A percentile compares a stretch with the other conserved stretches of the same genome.
Evolutionary conservation across 2,113 vertebrate genomes (phyloP).

Genomic region (Conger conger): DNA sequence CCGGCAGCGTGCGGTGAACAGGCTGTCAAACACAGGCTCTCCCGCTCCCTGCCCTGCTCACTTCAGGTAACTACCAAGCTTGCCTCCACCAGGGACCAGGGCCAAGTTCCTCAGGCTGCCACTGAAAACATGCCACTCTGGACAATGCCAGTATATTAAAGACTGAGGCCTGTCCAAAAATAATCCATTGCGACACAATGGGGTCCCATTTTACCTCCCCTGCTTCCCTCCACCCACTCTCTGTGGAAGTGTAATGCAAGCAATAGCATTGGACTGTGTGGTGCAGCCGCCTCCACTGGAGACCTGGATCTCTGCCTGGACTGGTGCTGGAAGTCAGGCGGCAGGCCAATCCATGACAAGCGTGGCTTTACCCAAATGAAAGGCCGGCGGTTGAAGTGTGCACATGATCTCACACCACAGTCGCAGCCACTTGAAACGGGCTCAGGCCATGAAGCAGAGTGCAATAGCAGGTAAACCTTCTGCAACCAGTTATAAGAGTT

Average conservation of each 20-base stretch:
- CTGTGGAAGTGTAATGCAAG: conserved; percentile 28
- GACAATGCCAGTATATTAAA: conserved; percentile 16
- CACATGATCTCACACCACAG: not conserved
- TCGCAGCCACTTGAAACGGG: not conserved
- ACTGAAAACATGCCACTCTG: conserved; percentile 45
- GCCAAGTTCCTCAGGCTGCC: conserved; percentile 14
- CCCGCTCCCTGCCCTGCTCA: not conserved
- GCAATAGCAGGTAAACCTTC: not conserved
- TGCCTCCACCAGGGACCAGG: conserved; percentile 33
- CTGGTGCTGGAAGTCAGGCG: not conserved
- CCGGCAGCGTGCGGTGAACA: not conserved
- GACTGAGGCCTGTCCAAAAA: conserved; percentile 45
- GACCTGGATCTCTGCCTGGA: not conserved
- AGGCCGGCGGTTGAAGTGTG: not conserved
- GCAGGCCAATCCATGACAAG: not conserved
- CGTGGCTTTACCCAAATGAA: not conserved
- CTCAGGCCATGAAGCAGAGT: not conserved
- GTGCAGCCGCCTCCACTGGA: not conserved
- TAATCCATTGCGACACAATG: conserved; percentile 25
- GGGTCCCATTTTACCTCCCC: no score
- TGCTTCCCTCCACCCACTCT: no score
- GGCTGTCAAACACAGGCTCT: not conserved
- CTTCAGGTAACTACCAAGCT: conserved; percentile 15
- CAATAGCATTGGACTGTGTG: not conserved
- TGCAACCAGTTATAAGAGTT: not conserved